Conservation (phyloP, 1,140 invertebrate species). For the Lucilia cuprina region DNA sequence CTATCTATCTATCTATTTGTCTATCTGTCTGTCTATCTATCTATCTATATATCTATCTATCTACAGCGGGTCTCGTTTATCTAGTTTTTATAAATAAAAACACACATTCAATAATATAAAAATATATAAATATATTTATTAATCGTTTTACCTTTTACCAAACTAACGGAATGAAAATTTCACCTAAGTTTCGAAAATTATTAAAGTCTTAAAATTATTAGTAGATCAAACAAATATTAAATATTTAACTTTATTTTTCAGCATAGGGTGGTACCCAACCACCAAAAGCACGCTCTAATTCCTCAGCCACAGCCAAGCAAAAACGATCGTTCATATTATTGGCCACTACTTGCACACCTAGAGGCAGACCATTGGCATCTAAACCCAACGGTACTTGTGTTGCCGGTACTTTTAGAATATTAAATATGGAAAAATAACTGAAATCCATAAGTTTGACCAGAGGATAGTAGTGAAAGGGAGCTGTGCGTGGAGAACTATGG, state of each 20-base stretch:
- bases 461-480: conserved; percentile 84
- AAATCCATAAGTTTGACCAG: conserved; percentile 87
- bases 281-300: conserved; percentile 82
- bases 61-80: no score
- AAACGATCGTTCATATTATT: conserved; percentile 80
- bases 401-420: conserved; percentile 82
- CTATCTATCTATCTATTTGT: no score
- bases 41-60: no score
- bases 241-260: background rate
- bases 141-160: background rate
- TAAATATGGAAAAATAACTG: conserved; percentile 88
- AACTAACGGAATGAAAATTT: background rate
- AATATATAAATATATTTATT: background rate
- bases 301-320: conserved; percentile 81
- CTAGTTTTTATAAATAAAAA: no score
- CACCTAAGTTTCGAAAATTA: background rate
- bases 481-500: conserved; percentile 81
- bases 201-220: background rate
- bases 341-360: conserved; percentile 84
- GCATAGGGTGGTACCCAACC: conserved; percentile 77
- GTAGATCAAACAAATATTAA: background rate
- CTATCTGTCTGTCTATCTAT: no score
- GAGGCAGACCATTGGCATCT: conserved; percentile 73
- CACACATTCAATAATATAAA: background rate
- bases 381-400: conserved; percentile 84